Evolutionary conservation across 2,797 vertebrate species (phyloP).

Genomic region (Euphonia xanthogaster): DNA sequence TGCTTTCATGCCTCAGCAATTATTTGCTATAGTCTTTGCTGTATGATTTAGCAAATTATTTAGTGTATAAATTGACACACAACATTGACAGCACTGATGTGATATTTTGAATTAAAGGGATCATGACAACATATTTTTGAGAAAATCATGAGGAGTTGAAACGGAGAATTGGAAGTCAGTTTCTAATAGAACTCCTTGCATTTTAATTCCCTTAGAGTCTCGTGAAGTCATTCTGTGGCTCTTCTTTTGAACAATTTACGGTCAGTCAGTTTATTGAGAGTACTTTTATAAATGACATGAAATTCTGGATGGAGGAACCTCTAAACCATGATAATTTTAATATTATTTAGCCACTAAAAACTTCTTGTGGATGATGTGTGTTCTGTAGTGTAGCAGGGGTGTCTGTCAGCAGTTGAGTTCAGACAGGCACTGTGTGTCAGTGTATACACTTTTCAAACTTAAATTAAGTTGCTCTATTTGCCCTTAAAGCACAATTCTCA

Average conservation of each 20-base stretch:
- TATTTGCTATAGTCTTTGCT: slow-evolving; percentile 14
- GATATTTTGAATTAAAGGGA: neutral
- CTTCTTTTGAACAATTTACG: neutral
- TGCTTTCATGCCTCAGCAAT: slow-evolving; percentile 24
- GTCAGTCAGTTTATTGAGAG: neutral
- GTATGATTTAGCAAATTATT: slow-evolving; percentile 16
- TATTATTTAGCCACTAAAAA: neutral
- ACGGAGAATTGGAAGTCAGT: neutral
- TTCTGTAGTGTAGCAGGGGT: neutral
- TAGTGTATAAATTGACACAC: slow-evolving; percentile 62
- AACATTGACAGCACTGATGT: neutral
- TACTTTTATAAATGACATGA: neutral
- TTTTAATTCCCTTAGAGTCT: neutral
- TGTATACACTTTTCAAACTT: neutral
- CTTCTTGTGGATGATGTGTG: neutral
- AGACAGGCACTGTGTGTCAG: slow-evolving; percentile 27
- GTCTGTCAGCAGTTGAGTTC: neutral
- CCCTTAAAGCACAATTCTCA: slow-evolving; percentile 66
- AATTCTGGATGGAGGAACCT: neutral
- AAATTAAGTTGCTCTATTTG: slow-evolving; percentile 46
- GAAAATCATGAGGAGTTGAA: neutral
- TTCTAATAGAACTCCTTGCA: neutral
- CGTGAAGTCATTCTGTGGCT: neutral
- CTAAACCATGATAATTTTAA: neutral
- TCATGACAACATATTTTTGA: neutral